Conservation (phyloP, 2,113 vertebrate species). For the Lynx canadensis region DNA sequence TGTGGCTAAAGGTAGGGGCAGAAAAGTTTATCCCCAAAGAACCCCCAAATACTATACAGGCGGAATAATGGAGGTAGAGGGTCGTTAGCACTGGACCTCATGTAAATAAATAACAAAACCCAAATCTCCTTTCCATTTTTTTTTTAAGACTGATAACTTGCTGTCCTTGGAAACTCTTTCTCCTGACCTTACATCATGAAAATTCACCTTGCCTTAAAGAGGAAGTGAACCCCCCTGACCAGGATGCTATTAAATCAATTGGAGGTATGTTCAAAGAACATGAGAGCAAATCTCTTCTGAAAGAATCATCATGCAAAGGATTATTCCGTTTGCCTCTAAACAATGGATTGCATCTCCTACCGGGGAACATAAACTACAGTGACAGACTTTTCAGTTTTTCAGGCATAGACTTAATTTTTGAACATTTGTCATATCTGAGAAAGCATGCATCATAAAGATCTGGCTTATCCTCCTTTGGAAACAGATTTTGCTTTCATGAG, state of each 20-base stretch:
- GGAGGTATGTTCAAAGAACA: neutral
- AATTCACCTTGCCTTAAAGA: neutral
- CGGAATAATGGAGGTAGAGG: neutral
- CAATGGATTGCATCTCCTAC: neutral
- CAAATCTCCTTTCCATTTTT: neutral
- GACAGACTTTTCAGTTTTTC: neutral
- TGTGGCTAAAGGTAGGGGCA: neutral
- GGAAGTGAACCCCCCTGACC: neutral
- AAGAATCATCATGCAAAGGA: neutral
- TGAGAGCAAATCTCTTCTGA: neutral
- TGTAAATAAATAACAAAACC: neutral
- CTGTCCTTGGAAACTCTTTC: neutral
- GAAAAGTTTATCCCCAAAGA: neutral
- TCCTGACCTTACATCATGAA: neutral
- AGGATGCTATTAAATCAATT: neutral
- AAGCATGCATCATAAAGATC: neutral
- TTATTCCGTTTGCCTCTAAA: neutral
- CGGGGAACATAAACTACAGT: neutral
- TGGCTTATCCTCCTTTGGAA: neutral
- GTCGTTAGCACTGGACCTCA: fast-evolving
- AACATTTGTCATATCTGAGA: neutral
- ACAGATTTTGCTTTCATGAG: neutral
- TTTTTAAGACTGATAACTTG: neutral
- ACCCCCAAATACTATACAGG: neutral
- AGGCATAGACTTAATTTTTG: neutral